Evolutionary conservation across 2,797 vertebrate species (phyloP), one percentile per base, ranked within the genome.

Genomic region (Hafferia zeledoni): DNA sequence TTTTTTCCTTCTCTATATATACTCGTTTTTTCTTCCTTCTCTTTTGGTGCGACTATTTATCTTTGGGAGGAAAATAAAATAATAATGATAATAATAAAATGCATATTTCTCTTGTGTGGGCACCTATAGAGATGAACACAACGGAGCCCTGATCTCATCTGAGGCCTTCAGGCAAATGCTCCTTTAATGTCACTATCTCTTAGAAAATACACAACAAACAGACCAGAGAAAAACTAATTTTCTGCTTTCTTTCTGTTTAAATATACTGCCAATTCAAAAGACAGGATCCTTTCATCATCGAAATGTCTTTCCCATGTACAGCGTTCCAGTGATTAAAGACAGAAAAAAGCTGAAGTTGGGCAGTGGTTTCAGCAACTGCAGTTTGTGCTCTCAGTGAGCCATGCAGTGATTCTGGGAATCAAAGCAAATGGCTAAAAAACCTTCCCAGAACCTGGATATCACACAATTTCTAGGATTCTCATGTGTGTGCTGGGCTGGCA

Each of bases 201-300:
- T 43, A 65, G 60, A 89, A 92, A 92, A 87, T 4, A 50, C 37
- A 85, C 71, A 94, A 86, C 85, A 95, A 89, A 88, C 46, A 91
- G 71, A 92, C 71, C 75, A 55, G 68, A 85, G 64, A 41, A 95
- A 95, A 95, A 68, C 52, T 65, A 61, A 92, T 94, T 95, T 95
- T 95, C 93, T 93, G 46, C 86, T 79, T 93, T 92, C 83, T 82
- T 82, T 95, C 84, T 83, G 55, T 89, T 95, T 87, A 92, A 95
- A 95, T 53, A 68, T 14, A 12, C 57, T 92, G 84, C 69, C 89
- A 93, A 30, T 87, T 80, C 60, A 80, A 71, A 64, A 75, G 92
- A n/a, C 81, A 71, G 75, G 50, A 31, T 80, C 39, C 89, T 95
- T 91, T 94, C 64, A 83, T 83, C 81, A 84, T 80, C 71, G 22